Conservation (phyloP, 2,888 invertebrate genomes). For the Tromatobia lineatoria region DNA sequence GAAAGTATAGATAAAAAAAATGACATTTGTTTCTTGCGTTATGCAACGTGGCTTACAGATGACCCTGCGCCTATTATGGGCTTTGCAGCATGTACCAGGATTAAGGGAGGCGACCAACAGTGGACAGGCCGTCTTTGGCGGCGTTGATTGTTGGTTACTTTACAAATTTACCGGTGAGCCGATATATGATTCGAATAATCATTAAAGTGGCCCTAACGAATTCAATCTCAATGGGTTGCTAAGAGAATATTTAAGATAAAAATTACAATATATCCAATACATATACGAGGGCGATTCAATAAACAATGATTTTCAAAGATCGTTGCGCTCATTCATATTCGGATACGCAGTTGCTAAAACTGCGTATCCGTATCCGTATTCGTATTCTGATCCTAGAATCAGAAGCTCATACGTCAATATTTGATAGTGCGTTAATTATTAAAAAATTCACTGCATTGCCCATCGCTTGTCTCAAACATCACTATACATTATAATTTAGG, state of each 20-base stretch:
- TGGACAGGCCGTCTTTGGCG: constrained; percentile 92
- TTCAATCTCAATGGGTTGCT: not conserved
- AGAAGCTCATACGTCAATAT: too few relatives aligned
- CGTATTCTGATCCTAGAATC: too few relatives aligned
- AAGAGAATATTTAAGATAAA: not conserved
- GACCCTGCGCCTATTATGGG: constrained; percentile 92
- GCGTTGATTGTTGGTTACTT: constrained; percentile 97
- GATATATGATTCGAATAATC: constrained; percentile 1
- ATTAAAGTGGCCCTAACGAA: too few relatives aligned
- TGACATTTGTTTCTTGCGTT: not conserved
- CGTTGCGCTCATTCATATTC: too few relatives aligned
- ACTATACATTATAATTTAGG: constrained; percentile 68
- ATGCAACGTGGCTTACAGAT: constrained; percentile 86
- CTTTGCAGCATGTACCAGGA: constrained; percentile 90
- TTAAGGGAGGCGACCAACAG: constrained; percentile 89
- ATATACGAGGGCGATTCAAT: too few relatives aligned
- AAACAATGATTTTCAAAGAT: too few relatives aligned
- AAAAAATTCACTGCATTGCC: not conserved
- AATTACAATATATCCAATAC: not conserved
- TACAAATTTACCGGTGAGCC: constrained; percentile 90
- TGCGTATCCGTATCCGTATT: too few relatives aligned
- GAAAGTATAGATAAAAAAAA: not conserved
- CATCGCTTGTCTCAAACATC: not conserved
- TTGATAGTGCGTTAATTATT: too few relatives aligned
- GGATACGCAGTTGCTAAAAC: too few relatives aligned